Evolutionary conservation across 2,797 vertebrate genomes (phyloP), one percentile per base, ranked within the genome.

Genomic region (Melanotaenia nigrans): DNA sequence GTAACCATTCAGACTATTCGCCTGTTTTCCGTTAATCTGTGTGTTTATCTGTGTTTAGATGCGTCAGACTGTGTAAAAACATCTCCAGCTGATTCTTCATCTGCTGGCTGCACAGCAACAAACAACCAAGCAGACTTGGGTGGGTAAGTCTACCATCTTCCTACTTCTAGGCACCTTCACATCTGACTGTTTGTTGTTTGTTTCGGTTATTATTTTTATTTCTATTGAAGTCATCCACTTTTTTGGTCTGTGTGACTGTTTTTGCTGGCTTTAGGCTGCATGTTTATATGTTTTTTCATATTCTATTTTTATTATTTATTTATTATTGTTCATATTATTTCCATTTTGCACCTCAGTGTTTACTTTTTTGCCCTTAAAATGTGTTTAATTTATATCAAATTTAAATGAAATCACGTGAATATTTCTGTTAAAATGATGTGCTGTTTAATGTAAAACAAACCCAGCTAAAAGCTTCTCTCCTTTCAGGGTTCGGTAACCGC

Each of bases 401-500:
- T 42, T 42, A 42, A 16, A 16, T 5, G 1, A 42, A 45, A 45
- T 45, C 7, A 22, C 10, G 0, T 22, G 47, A 22, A 11, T 9
- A 11, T 51, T 22, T 22, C 3, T 22, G 4, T 22, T 51, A 22
- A 22, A 51, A 22, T 51, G 22, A 9, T 38, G 51, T 67, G 58
- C 4, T 2, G 1, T 64, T 54, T 20, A 61, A 53, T 56, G 35
- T 20, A 33, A 64, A 72, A 35, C 5, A 67, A 64, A 60, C 36
- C 28, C 33, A 42, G 24, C 68, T 79, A 55, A 82, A 33, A 73
- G 2, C 10, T 14, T 71, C 12, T 77, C 56, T 73, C 35, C 53
- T 76, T 73, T 24, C 85, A 99, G 98, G 95, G 87, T 97, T 97
- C 91, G 95, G 96, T 91, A 96, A 94, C 92, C 95, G 95, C 87